Conservation (phyloP, 1,140 invertebrate species). For the Phymastichus coffea region DNA sequence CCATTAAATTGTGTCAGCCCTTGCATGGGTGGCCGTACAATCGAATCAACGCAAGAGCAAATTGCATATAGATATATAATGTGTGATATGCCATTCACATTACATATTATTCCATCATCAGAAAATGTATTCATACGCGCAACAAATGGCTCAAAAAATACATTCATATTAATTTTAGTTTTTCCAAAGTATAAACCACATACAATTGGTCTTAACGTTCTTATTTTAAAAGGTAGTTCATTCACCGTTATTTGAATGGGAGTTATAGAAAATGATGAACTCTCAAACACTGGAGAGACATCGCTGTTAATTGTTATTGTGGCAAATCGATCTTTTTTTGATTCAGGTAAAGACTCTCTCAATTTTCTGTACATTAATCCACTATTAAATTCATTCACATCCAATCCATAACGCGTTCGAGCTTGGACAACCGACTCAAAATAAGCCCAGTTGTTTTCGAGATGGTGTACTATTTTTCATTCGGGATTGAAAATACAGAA, state of each 20-base stretch:
- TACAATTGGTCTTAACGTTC: too few species aligned
- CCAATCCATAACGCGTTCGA: background rate
- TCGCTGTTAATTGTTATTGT: too few species aligned
- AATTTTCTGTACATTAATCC: constrained; percentile 19
- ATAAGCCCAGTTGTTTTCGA: constrained; percentile 15
- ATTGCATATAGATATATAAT: too few species aligned
- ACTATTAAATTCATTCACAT: constrained; percentile 6
- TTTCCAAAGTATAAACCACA: constrained; percentile 13
- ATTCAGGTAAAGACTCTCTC: constrained; percentile 2
- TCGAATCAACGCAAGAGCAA: too few species aligned
- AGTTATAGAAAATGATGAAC: constrained; percentile 24
- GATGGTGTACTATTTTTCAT: constrained; percentile 8
- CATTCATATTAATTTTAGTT: too few species aligned
- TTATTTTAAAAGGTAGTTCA: too few species aligned
- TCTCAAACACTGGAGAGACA: constrained; percentile 19
- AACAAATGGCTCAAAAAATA: too few species aligned
- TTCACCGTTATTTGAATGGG: too few species aligned
- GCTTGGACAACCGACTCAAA: constrained; percentile 8
- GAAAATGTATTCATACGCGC: too few species aligned
- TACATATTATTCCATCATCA: too few species aligned
- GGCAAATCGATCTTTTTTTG: constrained; percentile 10
- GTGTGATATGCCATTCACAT: constrained; percentile 2
- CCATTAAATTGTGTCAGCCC: too few species aligned
- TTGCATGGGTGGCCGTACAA: too few species aligned
- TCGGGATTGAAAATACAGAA: constrained; percentile 7